Percentiles rank a stretch among this genome's conserved stretches.
Conservation (phyloP, 2,113 vertebrate species). For the Sinocyclocheilus anshuiensis region DNA sequence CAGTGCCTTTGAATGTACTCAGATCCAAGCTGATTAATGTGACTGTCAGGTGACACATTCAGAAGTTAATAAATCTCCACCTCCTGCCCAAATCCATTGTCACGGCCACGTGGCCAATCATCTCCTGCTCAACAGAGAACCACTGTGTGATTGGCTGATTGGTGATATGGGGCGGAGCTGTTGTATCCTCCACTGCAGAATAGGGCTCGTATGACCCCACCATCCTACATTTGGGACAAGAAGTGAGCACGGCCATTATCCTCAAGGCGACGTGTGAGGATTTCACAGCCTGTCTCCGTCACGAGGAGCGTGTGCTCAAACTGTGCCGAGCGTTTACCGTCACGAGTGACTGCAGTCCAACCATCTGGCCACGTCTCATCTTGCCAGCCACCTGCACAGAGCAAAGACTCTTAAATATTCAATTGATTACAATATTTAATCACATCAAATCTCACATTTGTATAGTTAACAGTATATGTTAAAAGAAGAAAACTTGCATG, state of each 20-base stretch:
- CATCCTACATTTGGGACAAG: constrained; percentile 82
- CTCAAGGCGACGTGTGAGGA: constrained; percentile 88
- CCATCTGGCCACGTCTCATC: constrained; percentile 98
- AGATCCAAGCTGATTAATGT: constrained; percentile 50
- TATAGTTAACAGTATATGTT: no score
- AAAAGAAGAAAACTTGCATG: no score
- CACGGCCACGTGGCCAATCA: constrained; percentile 40
- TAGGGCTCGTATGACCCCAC: constrained; percentile 52
- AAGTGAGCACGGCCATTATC: constrained; percentile 87
- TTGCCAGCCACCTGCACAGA: constrained; percentile 89
- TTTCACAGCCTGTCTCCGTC: constrained; percentile 94
- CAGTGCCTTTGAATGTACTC: constrained; percentile 47
- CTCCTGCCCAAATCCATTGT: constrained; percentile 42
- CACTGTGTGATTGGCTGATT: constrained; percentile 51
- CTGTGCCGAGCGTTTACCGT: constrained; percentile 96
- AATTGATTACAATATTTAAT: not conserved
- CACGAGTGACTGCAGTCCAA: constrained; percentile 95
- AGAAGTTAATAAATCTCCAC: constrained; percentile 50
- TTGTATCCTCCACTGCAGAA: constrained; percentile 60
- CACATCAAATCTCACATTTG: not conserved
- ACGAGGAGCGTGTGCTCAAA: constrained; percentile 98
- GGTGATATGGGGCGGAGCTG: constrained; percentile 37
- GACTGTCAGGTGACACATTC: constrained; percentile 52
- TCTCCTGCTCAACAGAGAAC: constrained; percentile 54
- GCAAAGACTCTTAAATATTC: not conserved